Conservation (phyloP, 2,113 vertebrate genomes). For the Coregonus clupeaformis region DNA sequence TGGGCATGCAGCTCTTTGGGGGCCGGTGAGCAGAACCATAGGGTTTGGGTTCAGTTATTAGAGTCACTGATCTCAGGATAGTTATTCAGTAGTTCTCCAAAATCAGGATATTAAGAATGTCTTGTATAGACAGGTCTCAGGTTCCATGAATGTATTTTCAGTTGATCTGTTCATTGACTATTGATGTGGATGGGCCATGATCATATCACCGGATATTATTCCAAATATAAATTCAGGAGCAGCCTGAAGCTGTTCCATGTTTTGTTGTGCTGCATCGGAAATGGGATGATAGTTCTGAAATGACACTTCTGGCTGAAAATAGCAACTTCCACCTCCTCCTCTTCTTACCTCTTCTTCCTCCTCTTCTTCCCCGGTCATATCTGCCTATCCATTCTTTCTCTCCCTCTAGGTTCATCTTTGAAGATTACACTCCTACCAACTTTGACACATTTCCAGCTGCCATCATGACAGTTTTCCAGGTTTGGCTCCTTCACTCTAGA, state of each 20-base stretch:
- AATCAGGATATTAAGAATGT: constrained; percentile 8
- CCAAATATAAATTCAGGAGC: background rate
- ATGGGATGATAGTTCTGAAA: constrained; percentile 38
- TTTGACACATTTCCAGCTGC: constrained; percentile 82
- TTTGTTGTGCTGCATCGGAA: constrained; percentile 10
- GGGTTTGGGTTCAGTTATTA: no score
- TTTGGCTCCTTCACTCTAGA: constrained; percentile 57
- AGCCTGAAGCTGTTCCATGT: background rate
- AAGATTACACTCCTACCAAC: constrained; percentile 82
- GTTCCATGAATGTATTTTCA: background rate
- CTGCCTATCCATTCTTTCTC: constrained; percentile 55
- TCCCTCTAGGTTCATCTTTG: constrained; percentile 78
- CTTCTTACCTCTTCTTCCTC: constrained; percentile 21
- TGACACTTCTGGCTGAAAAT: constrained; percentile 52
- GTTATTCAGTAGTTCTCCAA: background rate
- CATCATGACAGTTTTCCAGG: constrained; percentile 83
- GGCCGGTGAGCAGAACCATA: constrained; percentile 62
- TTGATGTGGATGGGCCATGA: background rate
- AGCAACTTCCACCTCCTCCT: constrained; percentile 48
- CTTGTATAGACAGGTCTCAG: background rate
- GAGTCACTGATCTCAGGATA: background rate
- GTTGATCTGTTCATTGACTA: background rate
- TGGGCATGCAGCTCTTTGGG: constrained; percentile 81
- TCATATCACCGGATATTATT: background rate
- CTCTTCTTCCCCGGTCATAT: constrained; percentile 49